phyloP scores from a whole-genome alignment of 2,113 vertebrate species.

The Muntiacus muntjak region DNA sequence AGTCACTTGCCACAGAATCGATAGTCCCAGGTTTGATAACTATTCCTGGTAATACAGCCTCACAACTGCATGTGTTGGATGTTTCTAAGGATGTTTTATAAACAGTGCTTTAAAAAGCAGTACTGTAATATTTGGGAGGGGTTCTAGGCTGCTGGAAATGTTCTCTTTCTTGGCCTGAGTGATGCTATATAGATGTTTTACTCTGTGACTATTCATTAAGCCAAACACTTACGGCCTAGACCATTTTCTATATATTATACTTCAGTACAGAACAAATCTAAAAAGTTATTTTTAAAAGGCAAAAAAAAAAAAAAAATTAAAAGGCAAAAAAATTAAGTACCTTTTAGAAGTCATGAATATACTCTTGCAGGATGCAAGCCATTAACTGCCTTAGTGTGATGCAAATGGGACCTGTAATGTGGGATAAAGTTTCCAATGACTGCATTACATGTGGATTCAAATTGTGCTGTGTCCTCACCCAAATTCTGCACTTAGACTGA shows the following conservation, averaged over 20 bases:
- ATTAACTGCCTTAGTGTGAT: slow-evolving; percentile 7
- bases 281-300: slow-evolving; percentile 1
- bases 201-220: background rate
- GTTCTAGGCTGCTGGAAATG: slow-evolving; percentile 27
- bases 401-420: slow-evolving; percentile 51
- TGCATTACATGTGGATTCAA: slow-evolving; percentile 33
- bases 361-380: background rate
- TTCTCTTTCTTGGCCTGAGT: slow-evolving; percentile 45
- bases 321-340: background rate
- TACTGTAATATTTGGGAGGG: slow-evolving; percentile 43
- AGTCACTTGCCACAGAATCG: slow-evolving; percentile 27
- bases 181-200: background rate
- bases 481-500: background rate
- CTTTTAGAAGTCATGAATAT: slow-evolving; percentile 33
- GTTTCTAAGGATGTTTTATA: slow-evolving; percentile 53
- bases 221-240: background rate
- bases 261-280: background rate
- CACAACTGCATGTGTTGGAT: slow-evolving; percentile 49
- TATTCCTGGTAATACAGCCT: slow-evolving; percentile 59
- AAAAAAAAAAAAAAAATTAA: background rate
- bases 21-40: slow-evolving; percentile 44
- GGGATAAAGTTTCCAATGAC: slow-evolving; percentile 61
- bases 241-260: background rate
- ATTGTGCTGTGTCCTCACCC: slow-evolving; percentile 28
- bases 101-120: slow-evolving; percentile 63